phyloP scores from a whole-genome alignment of 2,113 vertebrate species.

The Corvus cornix region DNA sequence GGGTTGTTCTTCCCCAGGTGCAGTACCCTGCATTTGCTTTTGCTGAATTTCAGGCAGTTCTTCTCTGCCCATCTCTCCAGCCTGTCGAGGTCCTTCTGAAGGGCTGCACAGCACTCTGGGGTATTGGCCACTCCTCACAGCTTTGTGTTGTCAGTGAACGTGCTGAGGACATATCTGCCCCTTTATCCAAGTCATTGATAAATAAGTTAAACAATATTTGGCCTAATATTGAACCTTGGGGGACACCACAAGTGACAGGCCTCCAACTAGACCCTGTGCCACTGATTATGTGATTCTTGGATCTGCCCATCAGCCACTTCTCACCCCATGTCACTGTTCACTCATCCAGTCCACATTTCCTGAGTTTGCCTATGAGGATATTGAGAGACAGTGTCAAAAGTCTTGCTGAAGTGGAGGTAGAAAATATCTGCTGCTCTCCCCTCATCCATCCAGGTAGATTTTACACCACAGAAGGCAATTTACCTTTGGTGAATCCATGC shows the following conservation, averaged over 20 bases:
- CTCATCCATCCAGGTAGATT: neutral
- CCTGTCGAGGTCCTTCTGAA: fast-evolving
- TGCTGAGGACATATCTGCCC: neutral
- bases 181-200: neutral
- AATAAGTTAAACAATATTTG: neutral
- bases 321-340: too few species aligned
- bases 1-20: fast-evolving
- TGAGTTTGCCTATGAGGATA: neutral
- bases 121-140: fast-evolving
- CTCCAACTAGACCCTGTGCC: neutral
- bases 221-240: neutral
- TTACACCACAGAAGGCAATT: neutral
- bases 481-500: neutral
- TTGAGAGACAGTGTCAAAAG: neutral
- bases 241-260: neutral
- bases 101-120: neutral
- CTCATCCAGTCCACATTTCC: neutral
- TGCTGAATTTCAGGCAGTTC: neutral
- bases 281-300: neutral
- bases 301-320: neutral
- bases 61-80: neutral
- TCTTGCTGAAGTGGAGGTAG: neutral
- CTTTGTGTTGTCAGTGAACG: neutral
- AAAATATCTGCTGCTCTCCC: neutral
- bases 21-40: neutral